Conservation (phyloP, 2,797 vertebrate species). For the Eospalax fontanierii region DNA sequence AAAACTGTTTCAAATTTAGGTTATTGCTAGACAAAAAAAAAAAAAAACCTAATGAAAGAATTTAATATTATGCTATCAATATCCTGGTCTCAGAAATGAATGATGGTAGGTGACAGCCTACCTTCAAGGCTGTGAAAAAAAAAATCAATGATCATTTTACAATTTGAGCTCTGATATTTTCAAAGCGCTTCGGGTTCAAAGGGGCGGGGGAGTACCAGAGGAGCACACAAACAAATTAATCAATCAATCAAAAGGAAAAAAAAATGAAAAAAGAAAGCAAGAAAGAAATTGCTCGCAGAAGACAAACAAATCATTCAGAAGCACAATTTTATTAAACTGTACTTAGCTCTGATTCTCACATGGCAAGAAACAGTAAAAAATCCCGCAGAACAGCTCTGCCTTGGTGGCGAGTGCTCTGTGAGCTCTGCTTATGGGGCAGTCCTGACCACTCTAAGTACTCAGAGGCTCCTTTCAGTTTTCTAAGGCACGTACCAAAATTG, state of each 20-base stretch:
- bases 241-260: constrained; percentile 62
- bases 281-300: constrained; percentile 65
- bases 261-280: neutral
- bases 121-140: constrained; percentile 59
- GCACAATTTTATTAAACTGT: constrained; percentile 73
- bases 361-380: neutral
- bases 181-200: constrained; percentile 72
- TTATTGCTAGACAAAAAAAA: constrained; percentile 23
- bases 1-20: constrained; percentile 58
- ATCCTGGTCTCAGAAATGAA: constrained; percentile 67
- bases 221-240: constrained; percentile 66
- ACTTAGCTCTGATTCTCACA: constrained; percentile 29
- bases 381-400: neutral
- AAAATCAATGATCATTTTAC: constrained; percentile 80
- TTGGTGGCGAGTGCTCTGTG: rapidly evolving
- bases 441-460: constrained; percentile 33
- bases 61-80: constrained; percentile 76
- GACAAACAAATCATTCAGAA: constrained; percentile 77
- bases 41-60: constrained; percentile 75
- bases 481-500: constrained; percentile 72
- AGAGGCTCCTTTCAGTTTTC: constrained; percentile 42
- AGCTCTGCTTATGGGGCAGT: neutral
- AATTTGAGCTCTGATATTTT: constrained; percentile 82
- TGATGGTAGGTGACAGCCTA: constrained; percentile 65
- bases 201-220: constrained; percentile 42